Base-by-base conservation (phyloP, 2,113 vertebrate species). In the Corvus hawaiiensis region DNA sequence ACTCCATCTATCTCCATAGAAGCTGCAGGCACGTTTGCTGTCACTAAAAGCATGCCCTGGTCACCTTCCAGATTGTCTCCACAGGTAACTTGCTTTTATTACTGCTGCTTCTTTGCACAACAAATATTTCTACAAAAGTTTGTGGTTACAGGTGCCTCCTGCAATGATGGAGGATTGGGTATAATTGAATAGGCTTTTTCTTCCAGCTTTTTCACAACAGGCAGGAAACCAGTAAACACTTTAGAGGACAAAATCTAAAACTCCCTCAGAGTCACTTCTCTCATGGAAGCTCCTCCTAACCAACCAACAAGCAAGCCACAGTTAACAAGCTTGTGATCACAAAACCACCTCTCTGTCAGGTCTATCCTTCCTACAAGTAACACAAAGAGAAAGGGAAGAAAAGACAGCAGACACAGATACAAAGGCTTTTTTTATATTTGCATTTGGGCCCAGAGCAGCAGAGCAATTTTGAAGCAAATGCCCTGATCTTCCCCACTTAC, bases 391-490 rank as follows among this genome's bases (percentile, higher is more conserved):
- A 66, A 48, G 26, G 17, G 37, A 48, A 69, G 49, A 75, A 69
- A 77, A 94, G 58, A 75, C 56, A 90, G 76, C 75, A 52, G 66
- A 56, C 75, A 78, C 2, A 88, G 55, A 58, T 76, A 52, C 73
- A 92, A 78, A 74, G 49, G 33, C 91, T 89, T 84, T 0, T 51
- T 92, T 87, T 56, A 72, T 72, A 93, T 81, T 95, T 61, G 5
- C 33, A 16, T 89, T 84, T 81, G 72, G 69, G 76, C 91, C 75
- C 91, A 89, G 44, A 95, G 94, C 83, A 96, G 69, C 93, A 94
- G 76, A 86, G 73, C 80, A 81, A 95, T 92, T 96, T 90, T 75
- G 77, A 93, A 89, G 73, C 39, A 94, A 95, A 95, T 89, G 74
- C 88, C 90, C 78, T 68, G 76, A 63, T 87, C 73, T 74, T 23